Conservation (phyloP, 2,797 vertebrate species). For the Enteromius paludinosus region DNA sequence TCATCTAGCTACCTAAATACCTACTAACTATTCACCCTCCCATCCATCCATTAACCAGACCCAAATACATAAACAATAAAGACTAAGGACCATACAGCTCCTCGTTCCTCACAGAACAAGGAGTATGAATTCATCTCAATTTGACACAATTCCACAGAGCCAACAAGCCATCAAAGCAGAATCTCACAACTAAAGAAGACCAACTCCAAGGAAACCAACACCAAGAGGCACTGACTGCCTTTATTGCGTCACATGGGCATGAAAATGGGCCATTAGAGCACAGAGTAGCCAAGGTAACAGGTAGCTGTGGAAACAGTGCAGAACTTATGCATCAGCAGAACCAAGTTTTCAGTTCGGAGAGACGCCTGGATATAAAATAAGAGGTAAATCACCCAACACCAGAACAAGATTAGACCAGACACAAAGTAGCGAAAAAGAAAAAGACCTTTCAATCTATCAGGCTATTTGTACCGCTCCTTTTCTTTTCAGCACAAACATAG, state of each 20-base stretch:
- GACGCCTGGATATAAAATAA: slow-evolving; percentile 4
- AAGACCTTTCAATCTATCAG: slow-evolving; percentile 38
- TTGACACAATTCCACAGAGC: slow-evolving; percentile 1
- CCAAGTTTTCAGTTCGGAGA: slow-evolving; percentile 14
- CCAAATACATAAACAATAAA: background rate
- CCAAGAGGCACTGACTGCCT: background rate
- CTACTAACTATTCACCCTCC: background rate
- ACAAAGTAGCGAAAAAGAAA: slow-evolving; percentile 33
- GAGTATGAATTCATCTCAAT: background rate
- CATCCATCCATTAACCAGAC: background rate
- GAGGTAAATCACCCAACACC: slow-evolving; percentile 14
- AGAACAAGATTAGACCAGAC: slow-evolving; percentile 13
- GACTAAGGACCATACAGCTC: background rate
- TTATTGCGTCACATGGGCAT: slow-evolving; percentile 16
- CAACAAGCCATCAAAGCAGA: background rate
- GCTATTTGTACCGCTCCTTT: slow-evolving; percentile 34
- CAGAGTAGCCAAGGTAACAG: slow-evolving; percentile 55
- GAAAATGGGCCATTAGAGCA: slow-evolving; percentile 22
- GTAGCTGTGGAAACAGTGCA: slow-evolving; percentile 46
- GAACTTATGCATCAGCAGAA: slow-evolving; percentile 25
- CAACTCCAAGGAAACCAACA: slow-evolving; percentile 13
- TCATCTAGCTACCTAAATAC: background rate
- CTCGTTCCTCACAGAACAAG: background rate
- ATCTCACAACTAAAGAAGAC: slow-evolving; percentile 3
- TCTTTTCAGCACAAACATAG: slow-evolving; percentile 26